These are phyloP conservation scores for Platysteira castanea DNA, from an alignment of 2,113 vertebrate genomes.

Conservation along the genomic window DNA sequence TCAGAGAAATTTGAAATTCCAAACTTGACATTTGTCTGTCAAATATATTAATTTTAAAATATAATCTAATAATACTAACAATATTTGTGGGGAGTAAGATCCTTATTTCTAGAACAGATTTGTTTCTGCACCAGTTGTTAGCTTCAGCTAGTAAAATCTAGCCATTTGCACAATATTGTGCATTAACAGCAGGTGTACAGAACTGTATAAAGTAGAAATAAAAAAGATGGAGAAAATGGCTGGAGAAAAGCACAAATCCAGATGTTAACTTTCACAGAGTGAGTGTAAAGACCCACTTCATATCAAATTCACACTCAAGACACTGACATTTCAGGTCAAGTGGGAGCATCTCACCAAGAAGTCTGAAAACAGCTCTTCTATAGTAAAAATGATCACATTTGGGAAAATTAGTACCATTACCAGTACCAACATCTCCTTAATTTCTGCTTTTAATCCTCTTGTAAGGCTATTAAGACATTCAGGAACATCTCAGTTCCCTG, in stretches of 20 bases:
- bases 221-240: background rate
- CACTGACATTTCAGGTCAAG: background rate
- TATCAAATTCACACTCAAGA: background rate
- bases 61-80: background rate
- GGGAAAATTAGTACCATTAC: background rate
- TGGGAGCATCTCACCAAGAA: background rate
- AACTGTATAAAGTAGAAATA: background rate
- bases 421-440: background rate
- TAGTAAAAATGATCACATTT: background rate
- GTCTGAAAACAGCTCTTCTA: background rate
- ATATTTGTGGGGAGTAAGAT: background rate
- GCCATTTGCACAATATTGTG: background rate
- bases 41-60: background rate
- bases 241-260: background rate
- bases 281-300: background rate
- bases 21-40: background rate
- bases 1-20: background rate
- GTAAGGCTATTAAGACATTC: background rate
- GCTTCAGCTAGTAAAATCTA: background rate
- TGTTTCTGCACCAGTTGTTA: background rate
- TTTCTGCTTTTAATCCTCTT: slow-evolving; percentile 14
- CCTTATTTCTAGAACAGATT: background rate
- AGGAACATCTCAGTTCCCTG: background rate
- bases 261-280: background rate
- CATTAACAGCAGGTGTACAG: background rate